phyloP scores from a whole-genome alignment of 2,113 vertebrate species.

The Prunella fulvescens region DNA sequence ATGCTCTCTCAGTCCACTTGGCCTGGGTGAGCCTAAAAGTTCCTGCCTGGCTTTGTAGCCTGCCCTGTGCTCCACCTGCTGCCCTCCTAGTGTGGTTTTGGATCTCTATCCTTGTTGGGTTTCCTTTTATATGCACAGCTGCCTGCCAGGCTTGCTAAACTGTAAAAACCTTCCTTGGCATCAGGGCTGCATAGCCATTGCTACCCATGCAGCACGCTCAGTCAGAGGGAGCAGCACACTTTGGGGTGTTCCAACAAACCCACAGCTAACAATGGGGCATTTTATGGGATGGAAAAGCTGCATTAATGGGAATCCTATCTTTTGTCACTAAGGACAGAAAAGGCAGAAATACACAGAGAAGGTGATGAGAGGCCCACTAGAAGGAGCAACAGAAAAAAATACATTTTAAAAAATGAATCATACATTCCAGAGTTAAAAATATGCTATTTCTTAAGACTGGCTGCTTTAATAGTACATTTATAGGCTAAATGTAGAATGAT shows the following conservation, averaged over 20 bases:
- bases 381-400: background rate
- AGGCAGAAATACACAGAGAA: background rate
- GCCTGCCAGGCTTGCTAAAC: background rate
- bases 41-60: background rate
- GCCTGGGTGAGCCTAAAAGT: background rate
- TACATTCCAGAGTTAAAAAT: background rate
- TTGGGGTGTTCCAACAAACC: background rate
- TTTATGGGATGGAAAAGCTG: background rate
- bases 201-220: background rate
- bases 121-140: background rate
- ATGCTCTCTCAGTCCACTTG: background rate
- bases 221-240: background rate
- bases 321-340: background rate
- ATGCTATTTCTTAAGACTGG: background rate
- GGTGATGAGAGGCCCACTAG: background rate
- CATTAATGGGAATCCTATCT: background rate
- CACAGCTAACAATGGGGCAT: background rate
- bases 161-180: background rate
- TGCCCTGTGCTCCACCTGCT: background rate
- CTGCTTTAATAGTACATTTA: background rate
- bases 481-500: background rate
- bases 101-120: background rate
- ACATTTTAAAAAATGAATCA: background rate
- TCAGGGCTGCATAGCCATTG: background rate
- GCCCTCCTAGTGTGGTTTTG: background rate